These are phyloP conservation scores for Lacerta bilineata DNA, from an alignment of 2,797 vertebrate species.

Conservation along the genomic window DNA sequence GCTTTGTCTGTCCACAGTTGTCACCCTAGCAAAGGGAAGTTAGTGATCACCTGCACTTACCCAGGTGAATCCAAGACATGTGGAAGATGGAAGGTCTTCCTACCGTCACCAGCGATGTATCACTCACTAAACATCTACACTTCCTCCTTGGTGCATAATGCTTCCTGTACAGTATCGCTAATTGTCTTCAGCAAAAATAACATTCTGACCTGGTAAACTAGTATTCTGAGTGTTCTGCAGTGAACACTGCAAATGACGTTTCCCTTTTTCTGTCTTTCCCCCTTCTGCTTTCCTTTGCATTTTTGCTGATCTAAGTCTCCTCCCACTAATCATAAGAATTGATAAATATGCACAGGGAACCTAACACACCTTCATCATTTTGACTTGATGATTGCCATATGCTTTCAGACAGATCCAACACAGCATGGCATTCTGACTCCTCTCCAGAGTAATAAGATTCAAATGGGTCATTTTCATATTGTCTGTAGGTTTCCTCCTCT, in stretches of 20 bases:
- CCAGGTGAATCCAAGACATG: not conserved
- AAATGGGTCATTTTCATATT: slow-evolving; percentile 16
- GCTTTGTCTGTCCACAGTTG: not conserved
- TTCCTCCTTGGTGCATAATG: not conserved
- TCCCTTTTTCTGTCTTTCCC: not conserved
- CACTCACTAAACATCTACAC: not conserved
- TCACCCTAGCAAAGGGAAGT: not conserved
- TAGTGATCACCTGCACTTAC: not conserved
- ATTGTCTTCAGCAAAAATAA: not conserved
- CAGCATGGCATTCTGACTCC: not conserved
- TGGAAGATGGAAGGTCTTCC: too few species aligned
- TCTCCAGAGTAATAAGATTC: slow-evolving; percentile 8
- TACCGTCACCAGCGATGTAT: not conserved
- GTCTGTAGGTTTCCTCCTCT: slow-evolving; percentile 35
- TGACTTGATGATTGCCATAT: not conserved
- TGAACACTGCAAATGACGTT: fast-evolving
- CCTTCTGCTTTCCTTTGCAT: not conserved
- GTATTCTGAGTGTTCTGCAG: not conserved
- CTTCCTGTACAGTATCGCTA: not conserved
- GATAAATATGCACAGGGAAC: not conserved
- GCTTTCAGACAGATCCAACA: not conserved
- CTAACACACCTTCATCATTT: slow-evolving; percentile 37
- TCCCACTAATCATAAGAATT: not conserved
- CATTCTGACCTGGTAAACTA: not conserved
- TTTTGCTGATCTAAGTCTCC: not conserved